Conservation (phyloP, 2,113 vertebrate species). For the Falcunculus frontatus region DNA sequence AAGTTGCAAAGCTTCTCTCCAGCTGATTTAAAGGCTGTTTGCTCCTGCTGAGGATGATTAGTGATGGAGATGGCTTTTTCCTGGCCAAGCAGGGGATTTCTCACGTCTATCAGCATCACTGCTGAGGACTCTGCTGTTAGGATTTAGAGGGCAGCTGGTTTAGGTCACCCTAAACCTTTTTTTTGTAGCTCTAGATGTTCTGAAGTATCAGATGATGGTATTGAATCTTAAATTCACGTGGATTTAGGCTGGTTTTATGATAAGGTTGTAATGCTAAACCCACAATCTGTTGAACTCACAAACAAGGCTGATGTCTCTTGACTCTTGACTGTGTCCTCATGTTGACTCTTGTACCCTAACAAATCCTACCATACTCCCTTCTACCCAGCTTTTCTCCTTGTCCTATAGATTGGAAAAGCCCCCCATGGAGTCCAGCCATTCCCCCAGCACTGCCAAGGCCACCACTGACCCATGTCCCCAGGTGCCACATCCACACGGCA, state of each 20-base stretch:
- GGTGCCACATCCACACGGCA: rapidly evolving
- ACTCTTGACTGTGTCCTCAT: background rate
- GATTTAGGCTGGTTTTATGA: background rate
- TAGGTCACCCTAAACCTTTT: background rate
- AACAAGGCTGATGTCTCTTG: background rate
- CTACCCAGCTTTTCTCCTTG: background rate
- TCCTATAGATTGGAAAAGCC: background rate
- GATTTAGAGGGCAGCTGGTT: background rate
- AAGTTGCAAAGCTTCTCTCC: background rate
- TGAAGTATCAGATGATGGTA: background rate
- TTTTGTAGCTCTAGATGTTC: background rate
- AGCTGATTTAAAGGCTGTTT: conserved; percentile 2
- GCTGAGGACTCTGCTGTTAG: background rate
- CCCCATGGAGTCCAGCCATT: rapidly evolving
- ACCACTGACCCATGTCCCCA: background rate
- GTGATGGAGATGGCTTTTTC: background rate
- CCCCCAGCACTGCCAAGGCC: background rate
- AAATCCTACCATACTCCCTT: background rate
- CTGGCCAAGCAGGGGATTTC: background rate
- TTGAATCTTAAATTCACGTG: background rate
- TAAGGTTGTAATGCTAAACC: background rate
- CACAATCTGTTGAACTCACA: background rate
- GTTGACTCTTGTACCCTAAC: background rate
- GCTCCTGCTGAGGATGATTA: background rate
- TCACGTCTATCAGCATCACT: background rate